Conservation (phyloP, 2,113 vertebrate genomes). For the Psephotus haematonotus region DNA sequence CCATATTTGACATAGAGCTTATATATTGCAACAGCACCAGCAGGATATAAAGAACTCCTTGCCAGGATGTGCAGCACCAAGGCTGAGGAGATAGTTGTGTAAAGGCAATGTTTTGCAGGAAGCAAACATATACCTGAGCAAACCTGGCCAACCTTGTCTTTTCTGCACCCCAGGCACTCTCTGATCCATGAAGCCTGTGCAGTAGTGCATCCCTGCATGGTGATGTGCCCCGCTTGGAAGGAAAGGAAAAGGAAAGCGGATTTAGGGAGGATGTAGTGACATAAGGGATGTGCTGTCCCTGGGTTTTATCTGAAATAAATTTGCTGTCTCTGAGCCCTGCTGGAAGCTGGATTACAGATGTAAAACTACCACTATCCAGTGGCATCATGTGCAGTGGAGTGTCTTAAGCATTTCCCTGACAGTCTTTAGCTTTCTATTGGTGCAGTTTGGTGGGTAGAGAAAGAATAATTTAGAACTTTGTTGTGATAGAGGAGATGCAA, state of each 20-base stretch:
- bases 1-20: neutral
- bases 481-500: neutral
- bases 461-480: neutral
- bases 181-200: neutral
- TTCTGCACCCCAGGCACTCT: neutral
- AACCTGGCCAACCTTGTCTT: neutral
- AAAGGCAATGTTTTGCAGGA: neutral
- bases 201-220: neutral
- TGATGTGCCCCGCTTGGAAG: neutral
- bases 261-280: neutral
- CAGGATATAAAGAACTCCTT: neutral
- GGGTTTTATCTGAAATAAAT: neutral
- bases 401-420: neutral
- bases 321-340: neutral
- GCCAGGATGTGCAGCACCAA: neutral
- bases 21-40: neutral
- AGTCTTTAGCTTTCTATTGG: neutral
- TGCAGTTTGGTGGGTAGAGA: neutral
- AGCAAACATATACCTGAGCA: neutral
- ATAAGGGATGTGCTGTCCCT: neutral
- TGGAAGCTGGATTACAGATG: neutral
- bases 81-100: neutral
- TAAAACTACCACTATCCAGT: neutral
- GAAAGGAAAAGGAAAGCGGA: neutral
- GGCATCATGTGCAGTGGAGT: neutral